A percentile compares a stretch with the other conserved stretches of the same genome.
Evolutionary conservation across 2,888 invertebrate genomes (phyloP).

Genomic region (Hydrotaea cyrtoneurina): DNA sequence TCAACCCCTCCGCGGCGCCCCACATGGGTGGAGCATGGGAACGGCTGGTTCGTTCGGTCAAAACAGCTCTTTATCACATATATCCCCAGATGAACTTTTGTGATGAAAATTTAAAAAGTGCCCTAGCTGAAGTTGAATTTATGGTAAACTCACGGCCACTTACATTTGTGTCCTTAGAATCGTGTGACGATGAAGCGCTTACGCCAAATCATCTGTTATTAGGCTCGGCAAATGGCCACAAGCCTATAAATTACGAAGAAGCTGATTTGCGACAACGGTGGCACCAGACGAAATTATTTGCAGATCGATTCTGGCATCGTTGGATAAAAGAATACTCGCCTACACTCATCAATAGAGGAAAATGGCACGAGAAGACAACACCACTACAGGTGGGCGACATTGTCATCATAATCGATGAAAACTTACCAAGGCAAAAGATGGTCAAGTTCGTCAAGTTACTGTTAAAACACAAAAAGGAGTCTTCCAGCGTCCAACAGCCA

Average conservation of each 20-base stretch:
- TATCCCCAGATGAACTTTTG: slow-evolving; percentile 27
- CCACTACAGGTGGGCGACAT: too few species aligned
- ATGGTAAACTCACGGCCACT: slow-evolving; percentile 56
- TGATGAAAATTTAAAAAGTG: slow-evolving; percentile 44
- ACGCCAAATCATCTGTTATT: slow-evolving; percentile 60
- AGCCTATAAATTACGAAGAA: slow-evolving; percentile 37
- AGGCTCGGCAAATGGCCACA: slow-evolving; percentile 37
- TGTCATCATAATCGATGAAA: too few species aligned
- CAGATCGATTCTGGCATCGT: slow-evolving; percentile 61
- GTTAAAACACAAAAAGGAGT: slow-evolving; percentile 31
- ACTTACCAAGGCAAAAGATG: slow-evolving; percentile 62
- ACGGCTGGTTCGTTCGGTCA: slow-evolving; percentile 45
- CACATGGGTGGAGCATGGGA: slow-evolving; percentile 63
- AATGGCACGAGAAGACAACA: too few species aligned
- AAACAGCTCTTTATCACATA: slow-evolving; percentile 40
- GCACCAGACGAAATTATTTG: slow-evolving; percentile 53
- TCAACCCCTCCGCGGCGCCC: slow-evolving; percentile 63
- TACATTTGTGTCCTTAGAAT: too few species aligned
- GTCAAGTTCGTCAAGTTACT: slow-evolving; percentile 39
- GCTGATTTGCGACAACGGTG: slow-evolving; percentile 60
- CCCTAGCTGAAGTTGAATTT: slow-evolving; percentile 53
- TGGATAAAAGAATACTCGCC: slow-evolving; percentile 58
- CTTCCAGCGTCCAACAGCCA: slow-evolving; percentile 36
- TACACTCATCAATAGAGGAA: too few species aligned
- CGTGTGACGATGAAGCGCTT: slow-evolving; percentile 57